phyloP scores from a whole-genome alignment of 1,140 invertebrate species.

The Heliothis virescens region DNA sequence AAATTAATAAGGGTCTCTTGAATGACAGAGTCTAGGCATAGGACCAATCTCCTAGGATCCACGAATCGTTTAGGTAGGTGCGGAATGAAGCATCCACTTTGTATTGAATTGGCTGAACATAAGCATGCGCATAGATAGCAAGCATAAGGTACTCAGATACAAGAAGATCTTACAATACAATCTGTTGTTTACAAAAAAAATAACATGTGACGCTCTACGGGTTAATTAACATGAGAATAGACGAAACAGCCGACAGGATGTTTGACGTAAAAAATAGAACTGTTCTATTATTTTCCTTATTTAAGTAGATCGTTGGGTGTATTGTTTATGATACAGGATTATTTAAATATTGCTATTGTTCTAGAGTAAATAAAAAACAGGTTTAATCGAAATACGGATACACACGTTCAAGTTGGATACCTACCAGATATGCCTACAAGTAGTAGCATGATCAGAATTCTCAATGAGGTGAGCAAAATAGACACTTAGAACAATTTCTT shows the following conservation, averaged over 20 bases:
- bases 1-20: too few species aligned
- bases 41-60: too few species aligned
- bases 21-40: too few species aligned
- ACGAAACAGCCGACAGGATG: constrained; percentile 42
- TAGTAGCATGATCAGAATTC: neutral
- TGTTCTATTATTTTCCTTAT: neutral
- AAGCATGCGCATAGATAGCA: neutral
- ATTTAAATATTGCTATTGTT: neutral
- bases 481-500: too few species aligned
- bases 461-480: neutral
- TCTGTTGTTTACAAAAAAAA: constrained; percentile 29
- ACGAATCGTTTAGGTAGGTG: too few species aligned
- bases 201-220: constrained; percentile 36
- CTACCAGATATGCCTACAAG: constrained; percentile 8
- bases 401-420: constrained; percentile 25
- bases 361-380: constrained; percentile 6
- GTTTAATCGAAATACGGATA: constrained; percentile 4
- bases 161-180: neutral
- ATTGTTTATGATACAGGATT: constrained; percentile 2
- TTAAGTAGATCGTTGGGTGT: constrained; percentile 9
- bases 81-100: too few species aligned
- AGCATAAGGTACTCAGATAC: neutral
- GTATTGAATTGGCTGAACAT: neutral
- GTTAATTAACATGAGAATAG: constrained; percentile 47
- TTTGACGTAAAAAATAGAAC: constrained; percentile 51